Conservation (phyloP, 2,113 vertebrate species). For the Burhinus bistriatus region DNA sequence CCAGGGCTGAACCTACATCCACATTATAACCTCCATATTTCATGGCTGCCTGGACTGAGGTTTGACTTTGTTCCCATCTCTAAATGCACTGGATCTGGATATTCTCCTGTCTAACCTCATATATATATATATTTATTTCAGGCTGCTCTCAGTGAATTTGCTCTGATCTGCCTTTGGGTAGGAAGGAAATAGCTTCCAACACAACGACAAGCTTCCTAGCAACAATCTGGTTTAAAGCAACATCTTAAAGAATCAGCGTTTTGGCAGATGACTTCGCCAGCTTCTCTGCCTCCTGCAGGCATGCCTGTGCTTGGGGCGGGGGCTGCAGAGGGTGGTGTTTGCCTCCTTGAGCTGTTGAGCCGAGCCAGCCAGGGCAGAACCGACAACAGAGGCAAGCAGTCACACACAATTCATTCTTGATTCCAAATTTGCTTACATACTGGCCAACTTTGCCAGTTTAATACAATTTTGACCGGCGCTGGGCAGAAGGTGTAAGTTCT, state of each 20-base stretch:
- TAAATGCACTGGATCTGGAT: background rate
- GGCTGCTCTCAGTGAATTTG: background rate
- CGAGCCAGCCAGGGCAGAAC: background rate
- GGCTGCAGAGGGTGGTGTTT: background rate
- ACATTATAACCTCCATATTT: background rate
- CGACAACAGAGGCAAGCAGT: background rate
- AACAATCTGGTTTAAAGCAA: background rate
- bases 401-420: background rate
- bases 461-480: background rate
- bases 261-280: background rate
- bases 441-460: background rate
- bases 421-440: background rate
- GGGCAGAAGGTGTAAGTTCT: background rate
- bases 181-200: background rate
- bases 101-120: background rate
- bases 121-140: background rate
- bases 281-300: background rate
- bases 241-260: background rate
- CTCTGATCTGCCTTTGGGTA: background rate
- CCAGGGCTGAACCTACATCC: background rate
- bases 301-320: background rate
- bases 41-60: background rate
- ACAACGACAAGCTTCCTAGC: background rate
- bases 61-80: background rate
- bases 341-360: too few relatives aligned